Evolutionary conservation across 2,113 vertebrate species (phyloP), one percentile per base, ranked within the genome.

Genomic region (Panurus biarmicus): DNA sequence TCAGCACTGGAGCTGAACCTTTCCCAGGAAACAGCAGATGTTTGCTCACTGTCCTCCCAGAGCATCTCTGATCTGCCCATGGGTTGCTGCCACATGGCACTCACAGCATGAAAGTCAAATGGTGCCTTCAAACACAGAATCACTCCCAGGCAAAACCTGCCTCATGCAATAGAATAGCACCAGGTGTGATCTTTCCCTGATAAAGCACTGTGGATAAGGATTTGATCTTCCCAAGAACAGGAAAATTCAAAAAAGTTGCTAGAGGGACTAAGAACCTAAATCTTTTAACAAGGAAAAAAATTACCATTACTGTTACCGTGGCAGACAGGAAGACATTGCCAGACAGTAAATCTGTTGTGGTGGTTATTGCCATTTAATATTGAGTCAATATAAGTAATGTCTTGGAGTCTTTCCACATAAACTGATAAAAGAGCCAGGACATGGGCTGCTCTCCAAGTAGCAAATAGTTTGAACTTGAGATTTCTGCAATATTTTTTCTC

Each of bases 371-470:
- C 94, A 91, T 96, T 95, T 96, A 95, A 95, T 94, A 95, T 82
- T 96, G 89, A 96, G 94, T 94, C 96, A 95, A 95, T 91, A 69
- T 94, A 96, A 96, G 95, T 96, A 89, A 96, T 95, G 96, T 89
- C 93, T 95, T 96, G 96, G 95, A 96, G 91, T 44, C 81, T 95
- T 94, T 95, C 93, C 93, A 95, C 71, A 66, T 9, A 95, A 92
- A 87, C 91, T 91, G 91, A 94, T 95, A 87, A 82, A 94, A 76
- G 87, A 96, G 74, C 93, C 84, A 93, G 85, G 78, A 91, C 93
- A 73, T 31, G 93, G 96, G 95, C 89, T 91, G 81, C 81, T 96
- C 58, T 96, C 96, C 95, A 96, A 95, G 79, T 6, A 76, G 93
- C 58, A 83, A 93, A 45, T 56, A 86, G 76, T 75, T 90, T 88